phyloP scores from a whole-genome alignment of 2,113 vertebrate genomes.

The Pitta sordida region DNA sequence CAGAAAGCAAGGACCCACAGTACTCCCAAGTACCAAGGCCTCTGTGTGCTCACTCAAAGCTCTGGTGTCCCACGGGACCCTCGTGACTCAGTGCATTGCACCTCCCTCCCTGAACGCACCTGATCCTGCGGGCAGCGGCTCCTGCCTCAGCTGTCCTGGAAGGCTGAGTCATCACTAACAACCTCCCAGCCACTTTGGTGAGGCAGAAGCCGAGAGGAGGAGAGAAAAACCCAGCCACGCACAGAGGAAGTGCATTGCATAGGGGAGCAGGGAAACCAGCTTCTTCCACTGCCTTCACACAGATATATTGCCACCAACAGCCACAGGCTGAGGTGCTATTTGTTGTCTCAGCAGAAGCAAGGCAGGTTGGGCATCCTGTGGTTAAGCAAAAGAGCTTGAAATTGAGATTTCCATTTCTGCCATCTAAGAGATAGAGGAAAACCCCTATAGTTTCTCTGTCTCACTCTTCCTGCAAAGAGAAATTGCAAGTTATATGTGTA shows the following conservation, averaged over 20 bases:
- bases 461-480: neutral
- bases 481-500: neutral
- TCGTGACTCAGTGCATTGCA: neutral
- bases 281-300: neutral
- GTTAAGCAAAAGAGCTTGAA: neutral
- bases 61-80: neutral
- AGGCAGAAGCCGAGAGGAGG: neutral
- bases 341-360: neutral
- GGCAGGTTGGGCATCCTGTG: neutral
- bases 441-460: neutral
- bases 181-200: neutral
- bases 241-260: accelerated
- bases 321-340: neutral
- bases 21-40: neutral
- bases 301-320: neutral
- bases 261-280: neutral
- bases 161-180: neutral
- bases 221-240: neutral
- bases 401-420: neutral
- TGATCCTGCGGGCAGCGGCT: neutral
- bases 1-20: accelerated
- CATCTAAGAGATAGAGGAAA: neutral
- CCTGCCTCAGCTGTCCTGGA: neutral
- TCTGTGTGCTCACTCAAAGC: neutral
- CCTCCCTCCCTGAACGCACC: neutral